Percentiles rank a stretch among this genome's conserved stretches.
phyloP scores from a whole-genome alignment of 1,140 invertebrate genomes.

The Paramacrobiotus metropolitanus region DNA sequence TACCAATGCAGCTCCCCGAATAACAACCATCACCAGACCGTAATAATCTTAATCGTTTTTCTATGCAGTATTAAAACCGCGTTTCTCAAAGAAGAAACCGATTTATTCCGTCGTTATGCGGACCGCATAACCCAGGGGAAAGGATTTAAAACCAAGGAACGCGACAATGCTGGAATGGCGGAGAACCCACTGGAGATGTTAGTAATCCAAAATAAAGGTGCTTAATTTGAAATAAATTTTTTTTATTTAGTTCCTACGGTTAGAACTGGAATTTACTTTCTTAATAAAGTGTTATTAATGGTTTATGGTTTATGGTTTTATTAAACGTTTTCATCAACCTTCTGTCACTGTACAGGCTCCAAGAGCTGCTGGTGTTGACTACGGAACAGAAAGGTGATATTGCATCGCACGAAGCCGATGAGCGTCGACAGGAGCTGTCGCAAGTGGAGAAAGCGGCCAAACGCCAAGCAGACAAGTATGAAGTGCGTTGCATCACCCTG shows the following conservation, averaged over 20 bases:
- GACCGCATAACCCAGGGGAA: slow-evolving; percentile 1
- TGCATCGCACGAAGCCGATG: not conserved
- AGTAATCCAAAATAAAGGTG: no score
- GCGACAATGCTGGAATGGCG: no score
- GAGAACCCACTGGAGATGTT: no score
- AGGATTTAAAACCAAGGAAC: not conserved
- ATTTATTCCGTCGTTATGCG: not conserved
- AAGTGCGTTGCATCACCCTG: not conserved
- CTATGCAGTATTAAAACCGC: not conserved
- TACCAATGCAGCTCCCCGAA: not conserved
- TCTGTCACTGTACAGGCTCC: no score
- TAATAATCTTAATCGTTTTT: not conserved
- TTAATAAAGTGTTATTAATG: no score
- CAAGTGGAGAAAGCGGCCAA: not conserved
- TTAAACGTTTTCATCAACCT: no score
- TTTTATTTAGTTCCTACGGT: no score
- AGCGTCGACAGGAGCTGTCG: not conserved
- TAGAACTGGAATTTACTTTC: no score
- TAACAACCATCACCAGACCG: not conserved
- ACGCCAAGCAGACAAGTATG: not conserved
- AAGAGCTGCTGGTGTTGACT: not conserved
- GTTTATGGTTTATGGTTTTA: no score
- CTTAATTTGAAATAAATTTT: no score
- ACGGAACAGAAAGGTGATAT: not conserved
- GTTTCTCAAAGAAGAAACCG: not conserved